Percentiles rank a stretch among this genome's conserved stretches.
These are phyloP conservation scores for Podilymbus podiceps DNA, from an alignment of 2,113 vertebrate species.

Conservation along the genomic window DNA sequence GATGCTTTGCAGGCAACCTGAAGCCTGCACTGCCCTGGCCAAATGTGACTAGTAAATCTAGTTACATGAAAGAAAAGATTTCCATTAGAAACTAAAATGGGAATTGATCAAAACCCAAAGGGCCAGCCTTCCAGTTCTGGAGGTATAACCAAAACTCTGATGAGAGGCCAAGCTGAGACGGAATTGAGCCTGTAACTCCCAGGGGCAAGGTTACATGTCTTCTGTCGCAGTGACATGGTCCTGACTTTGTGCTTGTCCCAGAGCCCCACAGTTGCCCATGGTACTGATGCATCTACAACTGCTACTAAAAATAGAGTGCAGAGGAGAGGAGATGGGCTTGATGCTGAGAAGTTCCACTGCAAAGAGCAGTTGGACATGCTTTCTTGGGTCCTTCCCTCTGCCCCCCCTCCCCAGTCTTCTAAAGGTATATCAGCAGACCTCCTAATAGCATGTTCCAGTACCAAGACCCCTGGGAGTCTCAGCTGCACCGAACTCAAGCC, in stretches of 20 bases:
- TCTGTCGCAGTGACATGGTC: rapidly evolving
- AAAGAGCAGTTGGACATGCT: not conserved
- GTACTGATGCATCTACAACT: not conserved
- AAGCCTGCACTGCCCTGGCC: not conserved
- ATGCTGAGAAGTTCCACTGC: not conserved
- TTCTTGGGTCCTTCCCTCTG: not conserved
- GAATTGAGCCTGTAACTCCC: not conserved
- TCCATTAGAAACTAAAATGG: not conserved
- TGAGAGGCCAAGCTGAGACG: not conserved
- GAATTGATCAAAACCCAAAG: not conserved
- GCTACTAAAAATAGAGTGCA: not conserved
- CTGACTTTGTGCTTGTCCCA: not conserved
- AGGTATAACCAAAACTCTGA: not conserved
- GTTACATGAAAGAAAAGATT: not conserved
- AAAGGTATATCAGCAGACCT: not conserved
- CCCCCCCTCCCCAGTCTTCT: not conserved
- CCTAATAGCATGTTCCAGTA: not conserved
- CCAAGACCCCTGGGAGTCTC: not conserved
- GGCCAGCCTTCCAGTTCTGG: not conserved
- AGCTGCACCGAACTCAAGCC: not conserved
- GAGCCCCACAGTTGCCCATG: not conserved
- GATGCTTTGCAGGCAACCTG: not conserved
- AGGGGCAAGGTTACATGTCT: rapidly evolving
- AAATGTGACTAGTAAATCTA: not conserved
- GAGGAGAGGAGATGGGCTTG: not conserved